Conservation (phyloP, 1,140 invertebrate genomes). For the Holotrichia oblita region DNA sequence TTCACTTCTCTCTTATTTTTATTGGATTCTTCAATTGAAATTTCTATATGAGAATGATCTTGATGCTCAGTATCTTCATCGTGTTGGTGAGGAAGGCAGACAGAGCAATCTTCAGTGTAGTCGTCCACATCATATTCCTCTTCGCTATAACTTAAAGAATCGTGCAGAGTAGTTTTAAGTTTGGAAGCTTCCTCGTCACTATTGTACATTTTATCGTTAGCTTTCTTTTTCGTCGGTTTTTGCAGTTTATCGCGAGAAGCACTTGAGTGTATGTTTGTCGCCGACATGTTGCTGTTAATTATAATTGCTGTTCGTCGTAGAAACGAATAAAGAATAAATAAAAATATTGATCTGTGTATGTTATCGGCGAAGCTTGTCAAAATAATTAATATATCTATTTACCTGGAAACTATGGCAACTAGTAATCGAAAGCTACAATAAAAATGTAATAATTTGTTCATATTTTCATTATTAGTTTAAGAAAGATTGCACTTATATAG, state of each 20-base stretch:
- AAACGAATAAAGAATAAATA: constrained; percentile 1
- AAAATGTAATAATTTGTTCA: neutral
- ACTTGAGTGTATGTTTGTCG: neutral
- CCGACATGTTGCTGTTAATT: neutral
- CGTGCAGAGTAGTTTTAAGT: neutral
- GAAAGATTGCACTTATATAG: no score
- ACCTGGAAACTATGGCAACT: constrained; percentile 18
- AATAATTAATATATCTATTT: constrained; percentile 31
- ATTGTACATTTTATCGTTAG: neutral
- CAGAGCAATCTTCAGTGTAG: neutral
- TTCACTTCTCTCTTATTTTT: neutral
- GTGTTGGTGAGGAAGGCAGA: neutral
- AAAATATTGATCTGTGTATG: constrained; percentile 31
- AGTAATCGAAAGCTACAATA: neutral
- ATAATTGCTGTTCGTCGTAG: neutral
- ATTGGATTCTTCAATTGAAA: neutral
- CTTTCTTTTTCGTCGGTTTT: neutral
- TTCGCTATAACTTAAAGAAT: constrained; percentile 20
- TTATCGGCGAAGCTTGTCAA: constrained; percentile 20
- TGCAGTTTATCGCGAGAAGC: neutral
- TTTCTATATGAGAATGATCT: neutral
- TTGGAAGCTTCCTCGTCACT: neutral
- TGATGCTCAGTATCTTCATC: neutral
- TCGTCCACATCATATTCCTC: neutral
- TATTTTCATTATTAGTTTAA: neutral